Conservation (phyloP, 1,140 invertebrate species). For the Apis cerana region DNA sequence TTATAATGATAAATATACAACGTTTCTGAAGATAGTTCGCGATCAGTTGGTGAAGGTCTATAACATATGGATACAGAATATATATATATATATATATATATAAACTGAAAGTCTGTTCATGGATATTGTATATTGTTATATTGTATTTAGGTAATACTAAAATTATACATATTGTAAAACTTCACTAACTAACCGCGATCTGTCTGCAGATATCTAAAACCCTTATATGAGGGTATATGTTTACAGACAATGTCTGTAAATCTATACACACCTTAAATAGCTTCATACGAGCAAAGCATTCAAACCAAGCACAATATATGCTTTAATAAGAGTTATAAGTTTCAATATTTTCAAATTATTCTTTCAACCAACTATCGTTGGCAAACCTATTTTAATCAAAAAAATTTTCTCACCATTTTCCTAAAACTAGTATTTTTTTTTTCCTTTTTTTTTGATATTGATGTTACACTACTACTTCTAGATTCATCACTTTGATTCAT, state of each 20-base stretch:
- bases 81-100: neutral
- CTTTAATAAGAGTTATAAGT: neutral
- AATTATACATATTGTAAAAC: neutral
- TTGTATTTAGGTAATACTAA: too few relatives aligned
- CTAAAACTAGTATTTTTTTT: constrained; percentile 82
- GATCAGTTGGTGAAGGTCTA: neutral
- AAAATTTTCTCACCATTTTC: constrained; percentile 86
- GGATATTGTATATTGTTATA: too few relatives aligned
- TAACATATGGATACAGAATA: neutral
- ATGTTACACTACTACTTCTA: constrained; percentile 76
- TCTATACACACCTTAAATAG: neutral
- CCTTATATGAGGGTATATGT: neutral
- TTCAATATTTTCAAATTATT: neutral
- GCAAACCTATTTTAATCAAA: constrained; percentile 79
- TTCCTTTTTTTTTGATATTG: constrained; percentile 78
- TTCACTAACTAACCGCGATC: neutral
- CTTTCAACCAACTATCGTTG: neutral
- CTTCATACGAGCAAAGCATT: constrained; percentile 26
- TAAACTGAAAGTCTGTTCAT: too few relatives aligned
- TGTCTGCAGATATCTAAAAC: neutral
- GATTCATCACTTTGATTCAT: constrained; percentile 80
- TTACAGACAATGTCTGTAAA: neutral
- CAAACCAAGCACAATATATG: constrained; percentile 4
- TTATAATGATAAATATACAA: neutral
- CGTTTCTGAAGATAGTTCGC: neutral